A percentile compares a stretch with the other conserved stretches of the same genome.
These are phyloP conservation scores for Gymnothorax reevesii DNA, from an alignment of 2,797 vertebrate genomes.

Conservation along the genomic window DNA sequence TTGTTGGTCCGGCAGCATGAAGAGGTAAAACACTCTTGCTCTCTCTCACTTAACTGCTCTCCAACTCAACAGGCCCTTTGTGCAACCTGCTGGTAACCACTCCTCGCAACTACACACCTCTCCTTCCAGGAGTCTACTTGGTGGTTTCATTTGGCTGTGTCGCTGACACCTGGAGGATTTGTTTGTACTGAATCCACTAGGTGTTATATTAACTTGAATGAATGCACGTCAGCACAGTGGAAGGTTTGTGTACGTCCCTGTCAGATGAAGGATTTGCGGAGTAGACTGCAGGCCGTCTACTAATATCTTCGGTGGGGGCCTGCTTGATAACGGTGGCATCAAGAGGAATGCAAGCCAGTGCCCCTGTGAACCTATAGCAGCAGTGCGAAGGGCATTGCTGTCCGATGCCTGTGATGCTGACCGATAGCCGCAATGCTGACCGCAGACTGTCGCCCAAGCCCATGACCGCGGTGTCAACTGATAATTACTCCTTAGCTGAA, in stretches of 20 bases:
- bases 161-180: not conserved
- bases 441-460: too few relatives aligned
- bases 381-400: too few relatives aligned
- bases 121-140: not conserved
- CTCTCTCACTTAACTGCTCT: not conserved
- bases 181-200: not conserved
- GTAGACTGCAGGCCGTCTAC: not conserved
- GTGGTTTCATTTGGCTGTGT: not conserved
- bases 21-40: slow-evolving; percentile 83
- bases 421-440: not conserved
- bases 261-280: not conserved
- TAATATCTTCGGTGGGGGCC: not conserved
- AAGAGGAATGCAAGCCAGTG: not conserved
- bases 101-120: not conserved
- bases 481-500: not conserved
- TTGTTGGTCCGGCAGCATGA: slow-evolving; percentile 86
- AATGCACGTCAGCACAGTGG: not conserved
- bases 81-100: not conserved
- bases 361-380: too few relatives aligned
- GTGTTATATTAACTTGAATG: not conserved
- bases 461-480: not conserved
- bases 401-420: too few relatives aligned
- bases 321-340: not conserved
- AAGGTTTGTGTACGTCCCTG: not conserved
- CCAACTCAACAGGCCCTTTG: not conserved